Evolutionary conservation across 2,797 vertebrate genomes (phyloP), one percentile per base, ranked within the genome.

Genomic region (Tenualosa thibaudeaui): DNA sequence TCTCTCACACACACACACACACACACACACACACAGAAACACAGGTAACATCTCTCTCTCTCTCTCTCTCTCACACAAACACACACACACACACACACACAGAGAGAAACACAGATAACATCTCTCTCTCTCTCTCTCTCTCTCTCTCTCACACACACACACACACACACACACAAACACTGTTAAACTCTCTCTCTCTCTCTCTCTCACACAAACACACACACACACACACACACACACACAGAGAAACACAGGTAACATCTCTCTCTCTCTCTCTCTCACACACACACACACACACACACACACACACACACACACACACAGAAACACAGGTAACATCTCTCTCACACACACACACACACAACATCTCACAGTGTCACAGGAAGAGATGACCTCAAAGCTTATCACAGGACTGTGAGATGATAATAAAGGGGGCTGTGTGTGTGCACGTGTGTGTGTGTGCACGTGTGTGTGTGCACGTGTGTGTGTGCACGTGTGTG

Each of bases 1-100:
- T 50, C 58, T 83, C 88, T 89, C 71, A 51, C 85, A 85, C 0
- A 71, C 26, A 68, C 24, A 78, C 3, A 17, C 54, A 13, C 86
- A 86, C 8, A 65, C 62, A 31, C 17, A 26, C 24, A 82, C 56
- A 58, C 56, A 58, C 1, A 78, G 10, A 22, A 50, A 82, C 37
- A 54, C 53, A 54, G 50, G 10, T 51, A 12, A 31, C 31, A 31
- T 31, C 31, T 31, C 31, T 31, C 31, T 31, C 31, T 31, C 31
- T 31, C 31, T 31, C 31, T 31, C 13, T 1, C 53, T 54, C 86
- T 85, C 8, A 37, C 62, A 31, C 17, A 31, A 19, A 85, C 0
- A 71, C 26, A 68, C 24, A 78, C 3, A 17, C 54, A 13, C 86
- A 86, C 8, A 65, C 62, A 31, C 17, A 26, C 24, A 82, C 56